Conservation (phyloP, 2,113 vertebrate species). For the Axis porcinus region DNA sequence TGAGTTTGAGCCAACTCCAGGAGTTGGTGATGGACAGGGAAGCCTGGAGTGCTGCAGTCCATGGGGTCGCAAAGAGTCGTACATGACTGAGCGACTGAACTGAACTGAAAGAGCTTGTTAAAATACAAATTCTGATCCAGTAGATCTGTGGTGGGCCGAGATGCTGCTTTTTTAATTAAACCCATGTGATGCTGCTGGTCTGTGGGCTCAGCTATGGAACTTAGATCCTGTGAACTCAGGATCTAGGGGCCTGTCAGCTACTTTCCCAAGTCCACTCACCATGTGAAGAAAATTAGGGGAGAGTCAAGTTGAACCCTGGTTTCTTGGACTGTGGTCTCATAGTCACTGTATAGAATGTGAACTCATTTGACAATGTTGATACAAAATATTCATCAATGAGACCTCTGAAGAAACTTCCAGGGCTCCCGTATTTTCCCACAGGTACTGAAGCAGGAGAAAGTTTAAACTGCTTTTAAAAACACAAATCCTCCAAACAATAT, state of each 20-base stretch:
- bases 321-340: too few relatives aligned
- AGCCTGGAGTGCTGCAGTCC: background rate
- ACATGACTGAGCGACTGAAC: background rate
- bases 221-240: background rate
- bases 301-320: too few relatives aligned
- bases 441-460: background rate
- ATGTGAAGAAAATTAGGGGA: too few relatives aligned
- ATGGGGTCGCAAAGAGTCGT: background rate
- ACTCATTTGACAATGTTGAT: background rate
- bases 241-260: background rate
- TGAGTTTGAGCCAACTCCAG: background rate
- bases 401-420: background rate
- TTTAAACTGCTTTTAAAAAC: background rate
- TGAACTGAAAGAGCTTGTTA: background rate
- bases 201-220: background rate
- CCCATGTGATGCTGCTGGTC: rapidly evolving
- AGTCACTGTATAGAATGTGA: background rate
- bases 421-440: background rate
- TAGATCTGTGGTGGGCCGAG: rapidly evolving
- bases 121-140: background rate
- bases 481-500: background rate
- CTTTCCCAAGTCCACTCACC: background rate
- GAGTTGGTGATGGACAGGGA: background rate
- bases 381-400: background rate
- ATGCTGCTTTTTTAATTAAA: background rate